A percentile compares a stretch with the other conserved stretches of the same genome.
These are phyloP conservation scores for Scomber colias DNA, from an alignment of 2,113 vertebrate genomes.

Conservation along the genomic window DNA sequence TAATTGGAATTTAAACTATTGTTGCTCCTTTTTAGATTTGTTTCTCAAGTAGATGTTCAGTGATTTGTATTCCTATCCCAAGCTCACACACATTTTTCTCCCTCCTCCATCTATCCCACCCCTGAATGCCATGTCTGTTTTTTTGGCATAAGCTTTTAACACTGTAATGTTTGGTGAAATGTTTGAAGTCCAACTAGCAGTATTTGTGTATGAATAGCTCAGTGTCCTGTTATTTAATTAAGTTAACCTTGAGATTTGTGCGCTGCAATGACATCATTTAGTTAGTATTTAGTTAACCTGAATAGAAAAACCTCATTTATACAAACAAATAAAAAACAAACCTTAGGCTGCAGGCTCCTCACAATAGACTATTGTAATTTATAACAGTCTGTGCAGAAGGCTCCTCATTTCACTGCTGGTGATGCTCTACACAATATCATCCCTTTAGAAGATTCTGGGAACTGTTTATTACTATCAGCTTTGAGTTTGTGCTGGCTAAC, in stretches of 20 bases:
- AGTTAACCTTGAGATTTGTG: neutral
- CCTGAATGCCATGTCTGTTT: neutral
- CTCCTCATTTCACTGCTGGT: no score
- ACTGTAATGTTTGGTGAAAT: neutral
- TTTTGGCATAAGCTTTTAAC: neutral
- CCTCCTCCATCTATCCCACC: neutral
- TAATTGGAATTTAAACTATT: neutral
- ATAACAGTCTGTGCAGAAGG: no score
- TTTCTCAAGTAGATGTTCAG: neutral
- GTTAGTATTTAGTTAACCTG: neutral
- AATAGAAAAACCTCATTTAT: neutral
- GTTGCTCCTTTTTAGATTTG: neutral
- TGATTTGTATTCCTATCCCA: neutral
- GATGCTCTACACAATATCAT: neutral
- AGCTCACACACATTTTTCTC: no score
- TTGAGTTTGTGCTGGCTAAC: neutral
- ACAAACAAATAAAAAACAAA: neutral
- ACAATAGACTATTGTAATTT: no score
- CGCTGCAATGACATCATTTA: neutral
- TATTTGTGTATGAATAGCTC: neutral
- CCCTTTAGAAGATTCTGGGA: neutral
- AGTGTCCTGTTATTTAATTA: neutral
- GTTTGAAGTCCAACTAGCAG: neutral
- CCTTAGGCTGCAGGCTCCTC: no score
- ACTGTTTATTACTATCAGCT: neutral